Conservation (phyloP, 2,113 vertebrate genomes). For the Hydrolagus affinis region DNA sequence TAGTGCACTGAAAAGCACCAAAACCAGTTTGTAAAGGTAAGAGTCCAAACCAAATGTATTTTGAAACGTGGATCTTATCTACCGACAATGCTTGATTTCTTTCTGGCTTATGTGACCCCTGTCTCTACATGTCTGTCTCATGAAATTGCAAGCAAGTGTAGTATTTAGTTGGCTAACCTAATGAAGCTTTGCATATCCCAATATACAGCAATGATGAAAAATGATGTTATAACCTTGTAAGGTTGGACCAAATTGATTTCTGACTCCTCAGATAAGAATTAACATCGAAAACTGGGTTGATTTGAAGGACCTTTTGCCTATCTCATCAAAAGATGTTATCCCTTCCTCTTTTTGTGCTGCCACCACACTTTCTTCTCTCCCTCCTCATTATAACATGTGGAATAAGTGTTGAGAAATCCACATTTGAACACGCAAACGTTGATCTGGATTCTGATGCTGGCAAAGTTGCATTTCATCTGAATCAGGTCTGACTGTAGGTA, state of each 20-base stretch:
- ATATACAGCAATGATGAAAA: slow-evolving; percentile 5
- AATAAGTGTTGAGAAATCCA: neutral
- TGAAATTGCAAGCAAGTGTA: neutral
- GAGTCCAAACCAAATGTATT: neutral
- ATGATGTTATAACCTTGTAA: slow-evolving; percentile 25
- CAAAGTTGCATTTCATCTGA: neutral
- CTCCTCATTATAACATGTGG: neutral
- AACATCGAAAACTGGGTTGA: neutral
- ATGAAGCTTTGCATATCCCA: slow-evolving; percentile 20
- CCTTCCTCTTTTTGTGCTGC: neutral
- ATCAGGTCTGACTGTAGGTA: neutral
- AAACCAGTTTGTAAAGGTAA: neutral
- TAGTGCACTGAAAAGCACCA: neutral
- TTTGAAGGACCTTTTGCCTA: neutral
- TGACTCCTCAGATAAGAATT: neutral
- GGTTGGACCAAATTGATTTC: slow-evolving; percentile 28
- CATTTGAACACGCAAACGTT: neutral
- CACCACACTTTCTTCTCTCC: neutral
- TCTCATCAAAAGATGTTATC: neutral
- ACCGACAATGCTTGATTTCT: neutral
- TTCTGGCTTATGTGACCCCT: neutral
- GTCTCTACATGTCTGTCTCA: neutral
- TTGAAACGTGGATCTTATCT: neutral
- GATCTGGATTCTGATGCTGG: neutral
- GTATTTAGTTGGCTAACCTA: neutral